phyloP scores from a whole-genome alignment of 2,113 vertebrate genomes.

The Cariama cristata region DNA sequence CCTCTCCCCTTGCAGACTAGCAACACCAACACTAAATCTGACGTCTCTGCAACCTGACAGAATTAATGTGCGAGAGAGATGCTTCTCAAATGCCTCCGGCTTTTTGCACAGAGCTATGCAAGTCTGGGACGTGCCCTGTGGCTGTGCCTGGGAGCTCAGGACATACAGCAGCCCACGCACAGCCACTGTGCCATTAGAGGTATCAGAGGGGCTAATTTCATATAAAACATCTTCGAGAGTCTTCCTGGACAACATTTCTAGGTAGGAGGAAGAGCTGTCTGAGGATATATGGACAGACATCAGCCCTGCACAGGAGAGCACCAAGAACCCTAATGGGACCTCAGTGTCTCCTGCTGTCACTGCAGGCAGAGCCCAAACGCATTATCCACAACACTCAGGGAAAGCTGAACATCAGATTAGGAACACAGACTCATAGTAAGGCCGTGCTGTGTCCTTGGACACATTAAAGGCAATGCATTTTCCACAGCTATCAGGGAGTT shows the following conservation, averaged over 20 bases:
- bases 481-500: neutral
- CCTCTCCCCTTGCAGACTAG: neutral
- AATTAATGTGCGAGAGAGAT: neutral
- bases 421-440: neutral
- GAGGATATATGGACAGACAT: neutral
- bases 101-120: neutral
- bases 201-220: neutral
- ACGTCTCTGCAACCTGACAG: neutral
- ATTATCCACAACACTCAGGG: no score
- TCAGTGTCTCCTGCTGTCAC: neutral
- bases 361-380: neutral
- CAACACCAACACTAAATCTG: neutral
- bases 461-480: neutral
- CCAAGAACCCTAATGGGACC: accelerated
- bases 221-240: neutral
- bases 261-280: neutral
- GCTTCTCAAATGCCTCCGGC: neutral
- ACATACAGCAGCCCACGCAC: accelerated
- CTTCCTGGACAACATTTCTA: neutral
- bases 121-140: neutral
- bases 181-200: neutral
- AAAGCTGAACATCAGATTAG: neutral
- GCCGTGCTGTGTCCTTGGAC: neutral
- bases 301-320: neutral
- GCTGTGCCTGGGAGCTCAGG: neutral